These are phyloP conservation scores for Amphipyra tragopoginis DNA, from an alignment of 2,888 invertebrate species.

Conservation along the genomic window DNA sequence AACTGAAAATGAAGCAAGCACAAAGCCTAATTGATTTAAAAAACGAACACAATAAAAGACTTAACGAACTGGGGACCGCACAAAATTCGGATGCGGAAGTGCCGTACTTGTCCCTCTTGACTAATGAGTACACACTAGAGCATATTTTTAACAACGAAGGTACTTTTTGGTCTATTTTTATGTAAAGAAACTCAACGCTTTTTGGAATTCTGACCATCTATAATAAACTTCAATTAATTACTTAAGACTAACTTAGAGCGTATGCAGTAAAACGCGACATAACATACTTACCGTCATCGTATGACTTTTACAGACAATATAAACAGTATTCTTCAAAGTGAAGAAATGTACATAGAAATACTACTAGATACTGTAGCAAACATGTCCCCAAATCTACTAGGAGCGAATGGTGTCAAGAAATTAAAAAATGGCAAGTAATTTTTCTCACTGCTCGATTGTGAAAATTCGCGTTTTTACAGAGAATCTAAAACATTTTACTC, in stretches of 20 bases:
- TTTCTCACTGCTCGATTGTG: neutral
- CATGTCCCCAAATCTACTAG: slow-evolving; percentile 90
- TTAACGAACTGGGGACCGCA: slow-evolving; percentile 72
- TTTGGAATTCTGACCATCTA: too few species aligned
- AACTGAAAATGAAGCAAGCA: slow-evolving; percentile 81
- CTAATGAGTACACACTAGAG: slow-evolving; percentile 80
- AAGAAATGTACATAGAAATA: slow-evolving; percentile 92
- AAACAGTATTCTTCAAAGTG: slow-evolving; percentile 91
- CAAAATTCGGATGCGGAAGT: slow-evolving; percentile 85
- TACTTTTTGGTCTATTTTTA: slow-evolving; percentile 41
- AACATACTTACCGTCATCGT: neutral
- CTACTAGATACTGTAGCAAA: slow-evolving; percentile 90
- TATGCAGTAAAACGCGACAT: neutral
- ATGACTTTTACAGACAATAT: slow-evolving; percentile 85
- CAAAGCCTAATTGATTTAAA: slow-evolving; percentile 79
- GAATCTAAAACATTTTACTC: neutral
- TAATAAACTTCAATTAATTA: too few species aligned
- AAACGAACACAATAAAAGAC: slow-evolving; percentile 76
- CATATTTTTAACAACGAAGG: slow-evolving; percentile 81
- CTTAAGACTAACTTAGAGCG: too few species aligned
- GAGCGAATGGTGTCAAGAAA: slow-evolving; percentile 90
- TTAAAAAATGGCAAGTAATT: slow-evolving; percentile 83
- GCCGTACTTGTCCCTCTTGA: slow-evolving; percentile 82
- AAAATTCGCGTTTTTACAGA: too few species aligned
- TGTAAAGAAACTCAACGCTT: neutral